These are phyloP conservation scores for Harpalus rubripes DNA, from an alignment of 2,888 invertebrate species.

Conservation along the genomic window DNA sequence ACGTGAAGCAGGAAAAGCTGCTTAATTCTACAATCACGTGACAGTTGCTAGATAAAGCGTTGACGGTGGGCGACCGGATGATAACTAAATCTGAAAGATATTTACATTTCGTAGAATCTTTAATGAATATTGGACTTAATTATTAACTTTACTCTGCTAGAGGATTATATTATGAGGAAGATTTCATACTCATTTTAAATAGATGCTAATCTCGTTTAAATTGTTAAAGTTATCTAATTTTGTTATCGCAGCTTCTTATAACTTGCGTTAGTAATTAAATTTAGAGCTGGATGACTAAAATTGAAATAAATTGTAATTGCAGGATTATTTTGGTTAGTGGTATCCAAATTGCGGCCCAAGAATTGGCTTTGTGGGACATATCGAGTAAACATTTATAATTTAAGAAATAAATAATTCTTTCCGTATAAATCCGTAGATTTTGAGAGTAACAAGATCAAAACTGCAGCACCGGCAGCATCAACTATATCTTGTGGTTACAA, in stretches of 20 bases:
- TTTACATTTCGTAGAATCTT: constrained; percentile 34
- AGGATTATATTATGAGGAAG: constrained; percentile 35
- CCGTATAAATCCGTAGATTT: too few species aligned
- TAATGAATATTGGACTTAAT: constrained; percentile 36
- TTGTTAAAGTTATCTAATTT: constrained; percentile 26
- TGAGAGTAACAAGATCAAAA: too few species aligned
- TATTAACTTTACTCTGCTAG: constrained; percentile 14
- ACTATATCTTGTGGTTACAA: too few species aligned
- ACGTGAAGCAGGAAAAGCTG: constrained; percentile 43
- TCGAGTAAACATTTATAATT: too few species aligned
- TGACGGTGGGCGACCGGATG: not conserved
- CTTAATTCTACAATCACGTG: constrained; percentile 42
- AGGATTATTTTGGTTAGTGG: too few species aligned
- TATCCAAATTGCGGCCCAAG: too few species aligned
- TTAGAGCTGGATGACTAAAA: not conserved
- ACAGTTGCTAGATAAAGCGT: constrained; percentile 23
- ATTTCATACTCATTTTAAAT: constrained; percentile 1
- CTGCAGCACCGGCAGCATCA: too few species aligned
- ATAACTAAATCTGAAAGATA: constrained; percentile 38
- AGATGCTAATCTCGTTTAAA: constrained; percentile 23
- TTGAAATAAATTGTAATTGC: too few species aligned
- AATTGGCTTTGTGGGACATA: too few species aligned
- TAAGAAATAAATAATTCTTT: too few species aligned
- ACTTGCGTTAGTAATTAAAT: not conserved
- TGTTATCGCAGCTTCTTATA: not conserved